A percentile compares a stretch with the other conserved stretches of the same genome.
These are phyloP conservation scores for Orthonevra nobilis DNA, from an alignment of 2,888 invertebrate species.

Conservation along the genomic window DNA sequence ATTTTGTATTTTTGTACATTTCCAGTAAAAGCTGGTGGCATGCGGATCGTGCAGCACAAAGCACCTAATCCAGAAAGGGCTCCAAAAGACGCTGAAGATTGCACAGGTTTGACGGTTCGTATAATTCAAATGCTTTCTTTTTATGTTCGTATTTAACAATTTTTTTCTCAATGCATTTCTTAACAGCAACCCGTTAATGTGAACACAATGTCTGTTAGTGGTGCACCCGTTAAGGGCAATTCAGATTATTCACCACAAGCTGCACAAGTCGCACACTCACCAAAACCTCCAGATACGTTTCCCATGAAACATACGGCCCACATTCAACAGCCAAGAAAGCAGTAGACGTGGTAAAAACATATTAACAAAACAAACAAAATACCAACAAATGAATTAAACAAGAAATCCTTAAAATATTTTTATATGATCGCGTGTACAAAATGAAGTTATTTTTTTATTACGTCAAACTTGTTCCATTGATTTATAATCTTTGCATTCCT, in stretches of 20 bases:
- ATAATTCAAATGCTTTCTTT: background rate
- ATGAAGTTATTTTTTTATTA: constrained; percentile 14
- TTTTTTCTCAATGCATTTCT: background rate
- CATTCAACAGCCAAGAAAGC: constrained; percentile 95
- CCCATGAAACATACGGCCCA: constrained; percentile 84
- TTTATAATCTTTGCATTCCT: constrained; percentile 60
- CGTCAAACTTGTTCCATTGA: constrained; percentile 40
- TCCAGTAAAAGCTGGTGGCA: constrained; percentile 94
- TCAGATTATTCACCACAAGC: constrained; percentile 94
- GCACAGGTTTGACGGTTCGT: constrained; percentile 86
- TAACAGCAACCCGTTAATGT: constrained; percentile 81
- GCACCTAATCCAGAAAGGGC: constrained; percentile 84
- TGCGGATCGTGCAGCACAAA: constrained; percentile 95
- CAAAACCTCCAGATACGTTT: constrained; percentile 86
- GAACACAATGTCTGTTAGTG: constrained; percentile 88
- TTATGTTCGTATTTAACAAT: background rate
- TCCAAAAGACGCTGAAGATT: constrained; percentile 86
- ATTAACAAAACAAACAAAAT: background rate
- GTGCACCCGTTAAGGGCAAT: constrained; percentile 90
- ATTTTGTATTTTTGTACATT: constrained; percentile 47
- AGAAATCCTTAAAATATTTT: constrained; percentile 53
- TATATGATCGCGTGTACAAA: constrained; percentile 47
- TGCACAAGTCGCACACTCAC: constrained; percentile 91
- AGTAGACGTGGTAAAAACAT: constrained; percentile 74
- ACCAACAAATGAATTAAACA: constrained; percentile 20